Conservation (phyloP, 1,140 invertebrate species). For the Ips typographus region DNA sequence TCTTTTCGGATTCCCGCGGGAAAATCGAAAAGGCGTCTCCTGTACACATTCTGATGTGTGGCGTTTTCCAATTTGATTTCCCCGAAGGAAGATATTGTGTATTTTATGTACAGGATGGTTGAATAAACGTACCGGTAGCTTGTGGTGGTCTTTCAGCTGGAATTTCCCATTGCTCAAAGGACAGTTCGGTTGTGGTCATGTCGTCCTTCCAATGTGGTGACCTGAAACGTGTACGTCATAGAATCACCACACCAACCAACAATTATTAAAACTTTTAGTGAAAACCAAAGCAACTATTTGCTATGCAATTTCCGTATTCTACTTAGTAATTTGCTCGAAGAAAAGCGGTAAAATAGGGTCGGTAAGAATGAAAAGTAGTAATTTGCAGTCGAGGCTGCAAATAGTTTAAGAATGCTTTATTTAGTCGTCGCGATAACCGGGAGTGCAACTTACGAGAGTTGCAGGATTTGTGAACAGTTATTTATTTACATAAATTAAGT, state of each 20-base stretch:
- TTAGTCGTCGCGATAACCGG: no score
- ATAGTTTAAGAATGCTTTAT: not conserved
- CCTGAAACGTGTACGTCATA: slow-evolving; percentile 11
- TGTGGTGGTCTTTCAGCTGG: slow-evolving; percentile 37
- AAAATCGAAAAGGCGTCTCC: no score
- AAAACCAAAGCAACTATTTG: not conserved
- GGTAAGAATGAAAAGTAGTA: slow-evolving; percentile 11
- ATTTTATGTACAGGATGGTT: no score
- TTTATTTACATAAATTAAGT: no score
- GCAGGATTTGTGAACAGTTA: no score
- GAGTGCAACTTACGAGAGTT: no score
- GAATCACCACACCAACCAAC: not conserved
- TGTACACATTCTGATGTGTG: no score
- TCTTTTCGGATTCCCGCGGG: no score
- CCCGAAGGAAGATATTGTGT: no score
- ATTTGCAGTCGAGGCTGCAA: slow-evolving; percentile 10
- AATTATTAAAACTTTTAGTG: not conserved
- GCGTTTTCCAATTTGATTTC: no score
- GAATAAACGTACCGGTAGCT: slow-evolving; percentile 22
- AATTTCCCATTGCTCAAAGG: slow-evolving; percentile 32
- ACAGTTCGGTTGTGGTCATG: slow-evolving; percentile 30
- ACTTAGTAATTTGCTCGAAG: not conserved
- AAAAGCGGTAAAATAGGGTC: slow-evolving; percentile 3
- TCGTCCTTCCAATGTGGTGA: slow-evolving; percentile 19
- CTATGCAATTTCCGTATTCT: not conserved